Evolutionary conservation across 1,140 invertebrate genomes (phyloP), one percentile per base, ranked within the genome.

Genomic region (Euschistus heros): DNA sequence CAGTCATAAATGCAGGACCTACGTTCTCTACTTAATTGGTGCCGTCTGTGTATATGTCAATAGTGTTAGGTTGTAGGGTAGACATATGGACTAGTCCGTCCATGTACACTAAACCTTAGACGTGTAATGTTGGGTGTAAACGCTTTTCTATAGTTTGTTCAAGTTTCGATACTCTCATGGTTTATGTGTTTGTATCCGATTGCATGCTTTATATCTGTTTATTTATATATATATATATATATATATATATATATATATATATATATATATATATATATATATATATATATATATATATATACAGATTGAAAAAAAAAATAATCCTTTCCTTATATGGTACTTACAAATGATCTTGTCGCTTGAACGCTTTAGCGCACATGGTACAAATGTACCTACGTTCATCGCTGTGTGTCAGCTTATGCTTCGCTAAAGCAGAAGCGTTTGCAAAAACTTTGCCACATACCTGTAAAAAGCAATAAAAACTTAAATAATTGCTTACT

Each of bases 281-380:
- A 14, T 47, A 47, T 47, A 47, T 47, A 47, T 47, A 47, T 47
- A 5, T 47, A 47, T 47, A 5, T 18, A 47, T 18, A 14, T 18
- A 47, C n/a, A n/a, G n/a, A n/a, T n/a, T n/a, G n/a, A n/a, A n/a
- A n/a, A n/a, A n/a, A n/a, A n/a, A n/a, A n/a, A n/a, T n/a, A n/a
- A n/a, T n/a, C n/a, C n/a, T n/a, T n/a, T n/a, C n/a, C n/a, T n/a
- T n/a, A 44, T 24, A 10, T 8, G 22, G 18, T n/a, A 92, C 92
- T 93, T 81, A 95, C 91, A 98, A 84, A 82, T 98, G 95, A 81
- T 98, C 95, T 80, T 97, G 94, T 76, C 94, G 84, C 80, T 98
- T 98, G 82, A 98, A 98, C 69, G 94, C 94, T 80, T 98, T 98
- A 63, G 89, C 86, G 78, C 95, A 98, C 75, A 95, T 87, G 70